Evolutionary conservation across 1,140 invertebrate species (phyloP).

Genomic region (Asbolus verrucosus): DNA sequence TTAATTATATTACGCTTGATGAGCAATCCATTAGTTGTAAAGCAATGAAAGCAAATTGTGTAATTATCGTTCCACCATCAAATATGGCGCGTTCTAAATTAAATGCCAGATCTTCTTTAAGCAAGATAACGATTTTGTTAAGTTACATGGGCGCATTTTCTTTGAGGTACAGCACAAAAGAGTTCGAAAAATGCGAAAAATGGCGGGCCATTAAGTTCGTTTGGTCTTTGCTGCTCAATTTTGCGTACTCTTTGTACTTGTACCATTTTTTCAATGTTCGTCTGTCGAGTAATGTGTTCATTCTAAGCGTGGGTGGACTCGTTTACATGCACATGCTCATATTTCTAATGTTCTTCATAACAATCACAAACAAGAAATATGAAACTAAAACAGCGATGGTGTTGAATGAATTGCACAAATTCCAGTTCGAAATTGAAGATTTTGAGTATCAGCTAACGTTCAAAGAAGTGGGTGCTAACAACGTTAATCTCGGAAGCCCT

Average conservation of each 20-base stretch:
- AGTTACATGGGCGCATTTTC: not conserved
- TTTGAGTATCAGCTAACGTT: too few species aligned
- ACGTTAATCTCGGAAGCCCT: too few species aligned
- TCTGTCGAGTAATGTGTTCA: not conserved
- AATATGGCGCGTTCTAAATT: too few species aligned
- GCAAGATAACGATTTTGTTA: not conserved
- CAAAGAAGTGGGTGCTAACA: too few species aligned
- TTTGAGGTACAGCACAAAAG: not conserved
- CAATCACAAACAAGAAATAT: not conserved
- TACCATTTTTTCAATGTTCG: not conserved
- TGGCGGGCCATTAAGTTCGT: not conserved
- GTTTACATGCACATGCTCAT: not conserved
- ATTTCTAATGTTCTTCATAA: not conserved
- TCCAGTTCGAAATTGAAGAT: not conserved
- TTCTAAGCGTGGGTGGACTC: not conserved
- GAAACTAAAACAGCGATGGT: not conserved
- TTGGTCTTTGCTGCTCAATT: not conserved
- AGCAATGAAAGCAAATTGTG: too few species aligned
- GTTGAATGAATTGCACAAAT: not conserved
- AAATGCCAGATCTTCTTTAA: too few species aligned
- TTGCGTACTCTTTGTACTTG: not conserved
- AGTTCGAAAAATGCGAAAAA: not conserved
- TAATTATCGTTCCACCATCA: too few species aligned
- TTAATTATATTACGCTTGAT: too few species aligned
- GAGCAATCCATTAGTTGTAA: too few species aligned